A percentile compares a stretch with the other conserved stretches of the same genome.
Evolutionary conservation across 2,797 vertebrate species (phyloP).

Genomic region (Fratercula arctica): DNA sequence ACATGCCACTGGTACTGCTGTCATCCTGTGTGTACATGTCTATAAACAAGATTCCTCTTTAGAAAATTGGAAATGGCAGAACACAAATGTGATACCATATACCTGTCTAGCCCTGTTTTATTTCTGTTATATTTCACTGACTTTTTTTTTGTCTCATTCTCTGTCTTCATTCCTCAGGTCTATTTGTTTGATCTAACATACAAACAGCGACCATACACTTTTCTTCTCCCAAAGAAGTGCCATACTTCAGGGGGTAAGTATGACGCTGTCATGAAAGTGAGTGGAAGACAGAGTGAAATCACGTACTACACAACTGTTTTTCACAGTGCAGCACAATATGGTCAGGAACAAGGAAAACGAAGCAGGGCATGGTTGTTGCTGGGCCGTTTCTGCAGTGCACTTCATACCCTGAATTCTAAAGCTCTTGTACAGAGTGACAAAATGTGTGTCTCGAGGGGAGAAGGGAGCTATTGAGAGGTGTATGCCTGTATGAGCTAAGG

Average conservation of each 20-base stretch:
- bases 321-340: neutral
- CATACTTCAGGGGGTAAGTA: constrained; percentile 87
- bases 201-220: constrained; percentile 95
- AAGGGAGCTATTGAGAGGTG: neutral
- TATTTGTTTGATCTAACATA: constrained; percentile 97
- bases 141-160: neutral
- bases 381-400: neutral
- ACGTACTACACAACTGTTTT: fast-evolving
- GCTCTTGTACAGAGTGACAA: neutral
- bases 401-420: neutral
- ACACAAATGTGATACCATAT: neutral
- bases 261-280: neutral
- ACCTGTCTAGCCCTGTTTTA: neutral
- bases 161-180: constrained; percentile 78
- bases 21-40: neutral
- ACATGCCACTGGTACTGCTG: neutral
- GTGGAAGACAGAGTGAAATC: neutral
- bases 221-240: constrained; percentile 92
- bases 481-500: neutral
- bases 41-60: neutral
- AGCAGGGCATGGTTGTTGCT: neutral
- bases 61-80: neutral
- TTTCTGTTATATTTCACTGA: neutral
- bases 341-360: neutral
- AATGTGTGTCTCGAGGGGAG: neutral